These are phyloP conservation scores for Epinephelus lanceolatus DNA, from an alignment of 2,113 vertebrate species.

Conservation along the genomic window DNA sequence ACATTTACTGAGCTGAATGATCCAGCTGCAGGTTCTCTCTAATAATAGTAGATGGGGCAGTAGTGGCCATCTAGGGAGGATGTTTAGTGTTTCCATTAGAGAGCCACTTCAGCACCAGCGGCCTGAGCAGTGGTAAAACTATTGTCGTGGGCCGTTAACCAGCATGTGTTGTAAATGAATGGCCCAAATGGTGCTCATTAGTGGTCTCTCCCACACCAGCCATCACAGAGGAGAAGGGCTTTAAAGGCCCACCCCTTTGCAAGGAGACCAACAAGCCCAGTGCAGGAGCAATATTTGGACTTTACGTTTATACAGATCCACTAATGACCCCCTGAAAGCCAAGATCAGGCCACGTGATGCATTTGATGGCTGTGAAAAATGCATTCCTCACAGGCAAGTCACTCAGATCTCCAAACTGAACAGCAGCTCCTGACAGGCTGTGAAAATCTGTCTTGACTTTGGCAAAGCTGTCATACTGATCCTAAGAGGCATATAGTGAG, in stretches of 20 bases:
- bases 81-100: conserved; percentile 64
- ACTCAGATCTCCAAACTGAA: conserved; percentile 36
- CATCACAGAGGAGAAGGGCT: conserved; percentile 51
- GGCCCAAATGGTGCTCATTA: conserved; percentile 81
- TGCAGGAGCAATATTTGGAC: conserved; percentile 37
- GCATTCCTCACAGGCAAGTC: conserved; percentile 36
- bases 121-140: conserved; percentile 65
- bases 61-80: conserved; percentile 50
- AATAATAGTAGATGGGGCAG: conserved; percentile 42
- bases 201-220: conserved; percentile 60
- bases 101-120: conserved; percentile 53
- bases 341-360: conserved; percentile 38
- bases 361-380: conserved; percentile 46
- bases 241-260: conserved; percentile 45
- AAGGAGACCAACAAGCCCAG: conserved; percentile 52
- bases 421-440: conserved; percentile 28
- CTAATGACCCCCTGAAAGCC: conserved; percentile 45
- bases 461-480: conserved; percentile 7
- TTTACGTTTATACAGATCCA: conserved; percentile 43
- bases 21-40: conserved; percentile 43
- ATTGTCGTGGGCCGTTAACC: conserved; percentile 72
- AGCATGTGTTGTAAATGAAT: conserved; percentile 75
- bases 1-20: conserved; percentile 39
- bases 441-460: conserved; percentile 31
- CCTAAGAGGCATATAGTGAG: not conserved